These are phyloP conservation scores for Saturnia japonica DNA, from an alignment of 2,888 invertebrate genomes.

Conservation along the genomic window DNA sequence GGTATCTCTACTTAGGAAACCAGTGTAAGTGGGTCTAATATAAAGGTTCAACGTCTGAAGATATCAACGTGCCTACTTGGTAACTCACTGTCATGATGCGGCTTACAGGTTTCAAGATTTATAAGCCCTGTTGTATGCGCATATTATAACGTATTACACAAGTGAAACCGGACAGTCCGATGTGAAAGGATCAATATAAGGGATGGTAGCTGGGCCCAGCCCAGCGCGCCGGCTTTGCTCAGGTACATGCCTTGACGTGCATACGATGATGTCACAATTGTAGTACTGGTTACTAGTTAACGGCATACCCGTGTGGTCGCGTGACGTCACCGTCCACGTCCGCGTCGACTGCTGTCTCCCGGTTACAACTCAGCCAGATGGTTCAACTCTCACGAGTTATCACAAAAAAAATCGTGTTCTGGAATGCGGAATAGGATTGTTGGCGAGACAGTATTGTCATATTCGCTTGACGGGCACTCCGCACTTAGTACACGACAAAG, in stretches of 20 bases:
- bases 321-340: not conserved
- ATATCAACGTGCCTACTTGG: too few relatives aligned
- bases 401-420: not conserved
- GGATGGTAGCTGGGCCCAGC: not conserved
- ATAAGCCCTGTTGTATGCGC: too few relatives aligned
- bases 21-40: not conserved
- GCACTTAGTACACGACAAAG: too few relatives aligned
- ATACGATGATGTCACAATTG: not conserved
- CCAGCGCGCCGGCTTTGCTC: not conserved
- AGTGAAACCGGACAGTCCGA: not conserved
- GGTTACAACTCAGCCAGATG: not conserved
- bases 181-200: not conserved
- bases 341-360: not conserved
- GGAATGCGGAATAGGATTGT: not conserved
- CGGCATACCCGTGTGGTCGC: not conserved
- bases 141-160: not conserved
- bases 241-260: not conserved
- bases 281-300: not conserved
- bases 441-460: not conserved
- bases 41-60: not conserved
- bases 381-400: slow-evolving; percentile 5
- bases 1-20: not conserved
- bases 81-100: too few relatives aligned
- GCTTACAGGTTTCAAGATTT: too few relatives aligned
- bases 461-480: not conserved